These are phyloP conservation scores for Coptodon bakossiorum DNA, from an alignment of 2,113 vertebrate genomes.

Conservation along the genomic window DNA sequence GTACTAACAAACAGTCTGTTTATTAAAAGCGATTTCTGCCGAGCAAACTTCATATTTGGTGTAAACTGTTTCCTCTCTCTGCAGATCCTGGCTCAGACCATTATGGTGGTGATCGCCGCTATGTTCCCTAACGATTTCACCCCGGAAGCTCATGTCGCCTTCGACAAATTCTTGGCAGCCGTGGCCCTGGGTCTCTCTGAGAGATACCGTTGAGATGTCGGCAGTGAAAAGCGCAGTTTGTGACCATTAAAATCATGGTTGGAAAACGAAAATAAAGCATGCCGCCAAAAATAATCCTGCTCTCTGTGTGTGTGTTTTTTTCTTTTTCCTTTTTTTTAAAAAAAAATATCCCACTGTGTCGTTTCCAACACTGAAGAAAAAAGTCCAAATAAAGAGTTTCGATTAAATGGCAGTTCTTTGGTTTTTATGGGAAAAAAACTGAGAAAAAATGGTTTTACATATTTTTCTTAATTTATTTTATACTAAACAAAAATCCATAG, in stretches of 20 bases:
- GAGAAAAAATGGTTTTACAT: neutral
- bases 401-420: neutral
- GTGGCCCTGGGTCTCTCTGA: constrained; percentile 51
- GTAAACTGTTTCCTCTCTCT: neutral
- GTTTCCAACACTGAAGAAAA: neutral
- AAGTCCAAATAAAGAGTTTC: neutral
- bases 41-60: neutral
- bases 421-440: neutral
- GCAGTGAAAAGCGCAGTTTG: neutral
- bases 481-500: neutral
- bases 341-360: neutral
- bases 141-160: constrained; percentile 54
- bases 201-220: constrained; percentile 57
- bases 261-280: constrained; percentile 23
- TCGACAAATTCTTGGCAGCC: constrained; percentile 62
- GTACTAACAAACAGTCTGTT: neutral
- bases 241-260: neutral
- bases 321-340: neutral
- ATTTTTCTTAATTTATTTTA: neutral
- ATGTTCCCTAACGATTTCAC: constrained; percentile 57
- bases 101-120: constrained; percentile 44
- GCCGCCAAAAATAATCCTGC: neutral
- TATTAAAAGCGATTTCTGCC: neutral
- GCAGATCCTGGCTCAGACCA: constrained; percentile 60
- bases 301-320: neutral